These are phyloP conservation scores for Xylophagus ater DNA, from an alignment of 2,888 invertebrate species.

Conservation along the genomic window DNA sequence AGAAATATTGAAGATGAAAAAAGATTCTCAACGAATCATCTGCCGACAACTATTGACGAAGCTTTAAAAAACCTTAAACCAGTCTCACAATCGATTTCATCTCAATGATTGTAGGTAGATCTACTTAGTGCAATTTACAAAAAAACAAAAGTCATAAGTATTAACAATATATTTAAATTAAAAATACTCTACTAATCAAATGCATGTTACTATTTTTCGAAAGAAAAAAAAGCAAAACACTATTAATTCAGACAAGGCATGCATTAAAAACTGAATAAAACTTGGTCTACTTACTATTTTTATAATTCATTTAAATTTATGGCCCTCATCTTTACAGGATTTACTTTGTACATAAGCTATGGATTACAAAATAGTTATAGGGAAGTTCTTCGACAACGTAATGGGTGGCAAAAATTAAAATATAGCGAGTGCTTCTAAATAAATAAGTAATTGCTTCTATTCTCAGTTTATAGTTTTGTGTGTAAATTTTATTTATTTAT, in stretches of 20 bases:
- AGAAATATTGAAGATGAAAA: neutral
- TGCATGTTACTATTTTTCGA: slow-evolving; percentile 7
- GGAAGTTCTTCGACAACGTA: slow-evolving; percentile 28
- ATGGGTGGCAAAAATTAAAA: slow-evolving; percentile 33
- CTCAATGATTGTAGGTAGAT: no score
- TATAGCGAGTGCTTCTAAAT: slow-evolving; percentile 9
- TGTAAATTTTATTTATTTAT: no score
- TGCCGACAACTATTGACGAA: slow-evolving; percentile 13
- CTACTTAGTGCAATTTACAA: neutral
- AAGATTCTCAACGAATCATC: neutral
- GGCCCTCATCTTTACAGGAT: slow-evolving; percentile 42
- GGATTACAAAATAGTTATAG: slow-evolving; percentile 46
- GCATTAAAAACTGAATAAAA: neutral
- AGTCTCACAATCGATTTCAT: slow-evolving; percentile 7
- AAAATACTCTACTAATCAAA: slow-evolving; percentile 10
- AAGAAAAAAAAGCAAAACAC: slow-evolving; percentile 18
- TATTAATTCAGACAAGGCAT: neutral
- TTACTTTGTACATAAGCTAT: slow-evolving; percentile 58
- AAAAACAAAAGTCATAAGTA: slow-evolving; percentile 3
- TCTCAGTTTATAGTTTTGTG: no score
- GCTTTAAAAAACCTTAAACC: slow-evolving; percentile 10
- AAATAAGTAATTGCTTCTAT: no score
- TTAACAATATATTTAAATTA: slow-evolving; percentile 1
- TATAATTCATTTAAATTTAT: neutral
- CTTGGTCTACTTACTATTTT: neutral